Conservation (phyloP, 2,113 vertebrate genomes). For the Indicator indicator region DNA sequence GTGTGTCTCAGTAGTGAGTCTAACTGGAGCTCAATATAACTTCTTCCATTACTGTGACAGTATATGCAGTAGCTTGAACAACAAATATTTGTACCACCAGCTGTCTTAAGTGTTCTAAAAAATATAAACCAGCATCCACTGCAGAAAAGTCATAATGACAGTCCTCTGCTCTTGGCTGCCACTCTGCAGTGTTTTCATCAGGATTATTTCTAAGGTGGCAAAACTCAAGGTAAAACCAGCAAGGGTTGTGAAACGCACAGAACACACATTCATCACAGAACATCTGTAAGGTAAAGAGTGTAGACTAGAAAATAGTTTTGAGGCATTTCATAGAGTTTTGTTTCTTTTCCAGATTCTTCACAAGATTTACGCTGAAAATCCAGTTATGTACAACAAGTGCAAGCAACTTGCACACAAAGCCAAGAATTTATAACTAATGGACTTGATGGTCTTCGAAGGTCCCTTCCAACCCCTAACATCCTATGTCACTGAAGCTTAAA, state of each 20-base stretch:
- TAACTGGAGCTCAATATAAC: not conserved
- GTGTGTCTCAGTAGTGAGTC: not conserved
- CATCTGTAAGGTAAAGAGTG: not conserved
- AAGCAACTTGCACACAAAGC: not conserved
- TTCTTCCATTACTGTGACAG: not conserved
- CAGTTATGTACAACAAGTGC: not conserved
- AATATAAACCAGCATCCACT: not conserved
- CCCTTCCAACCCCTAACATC: too few species aligned
- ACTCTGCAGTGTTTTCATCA: fast-evolving
- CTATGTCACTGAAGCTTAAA: not conserved
- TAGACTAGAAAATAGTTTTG: not conserved
- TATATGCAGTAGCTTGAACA: not conserved
- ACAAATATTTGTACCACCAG: not conserved
- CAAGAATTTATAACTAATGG: not conserved
- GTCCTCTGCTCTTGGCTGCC: not conserved
- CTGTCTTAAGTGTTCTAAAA: not conserved
- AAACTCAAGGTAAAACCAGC: not conserved
- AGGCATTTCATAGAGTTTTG: not conserved
- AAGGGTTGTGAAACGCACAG: not conserved
- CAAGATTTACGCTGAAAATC: not conserved
- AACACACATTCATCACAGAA: not conserved
- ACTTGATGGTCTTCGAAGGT: too few species aligned
- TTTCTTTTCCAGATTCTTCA: not conserved
- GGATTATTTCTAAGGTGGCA: not conserved
- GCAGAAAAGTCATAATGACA: not conserved